A percentile compares a stretch with the other conserved stretches of the same genome.
These are phyloP conservation scores for Rhegmatorhina hoffmannsi DNA, from an alignment of 2,113 vertebrate genomes.

Conservation along the genomic window DNA sequence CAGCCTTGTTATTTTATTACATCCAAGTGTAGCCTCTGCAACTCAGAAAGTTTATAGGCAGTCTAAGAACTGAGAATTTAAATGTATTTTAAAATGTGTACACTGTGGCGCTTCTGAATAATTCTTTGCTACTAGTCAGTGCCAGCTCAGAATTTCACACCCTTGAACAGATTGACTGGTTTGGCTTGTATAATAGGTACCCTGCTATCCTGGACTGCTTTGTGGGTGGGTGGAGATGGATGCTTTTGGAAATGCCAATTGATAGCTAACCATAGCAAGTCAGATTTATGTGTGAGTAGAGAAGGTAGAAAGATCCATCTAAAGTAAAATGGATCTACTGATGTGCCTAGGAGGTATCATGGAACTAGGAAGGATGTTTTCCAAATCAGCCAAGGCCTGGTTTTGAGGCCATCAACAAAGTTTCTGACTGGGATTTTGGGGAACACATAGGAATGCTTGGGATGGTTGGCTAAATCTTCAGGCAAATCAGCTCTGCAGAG, in stretches of 20 bases:
- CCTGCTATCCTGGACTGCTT: constrained; percentile 18
- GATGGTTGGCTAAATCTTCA: neutral
- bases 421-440: neutral
- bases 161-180: constrained; percentile 40
- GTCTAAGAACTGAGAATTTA: constrained; percentile 22
- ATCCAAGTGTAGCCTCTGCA: constrained; percentile 7
- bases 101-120: constrained; percentile 20
- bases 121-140: constrained; percentile 24
- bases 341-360: neutral
- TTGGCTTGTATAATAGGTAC: constrained; percentile 29
- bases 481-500: neutral
- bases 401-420: neutral
- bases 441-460: neutral
- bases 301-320: neutral
- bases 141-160: constrained; percentile 38
- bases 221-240: constrained; percentile 17
- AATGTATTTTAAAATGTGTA: constrained; percentile 38
- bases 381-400: neutral
- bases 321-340: neutral
- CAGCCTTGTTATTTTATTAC: constrained; percentile 26
- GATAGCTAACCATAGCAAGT: constrained; percentile 16
- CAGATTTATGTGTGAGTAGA: neutral
- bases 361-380: neutral
- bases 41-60: constrained; percentile 38
- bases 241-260: constrained; percentile 34